Evolutionary conservation across 2,113 vertebrate genomes (phyloP).

Genomic region (Eurypyga helias): DNA sequence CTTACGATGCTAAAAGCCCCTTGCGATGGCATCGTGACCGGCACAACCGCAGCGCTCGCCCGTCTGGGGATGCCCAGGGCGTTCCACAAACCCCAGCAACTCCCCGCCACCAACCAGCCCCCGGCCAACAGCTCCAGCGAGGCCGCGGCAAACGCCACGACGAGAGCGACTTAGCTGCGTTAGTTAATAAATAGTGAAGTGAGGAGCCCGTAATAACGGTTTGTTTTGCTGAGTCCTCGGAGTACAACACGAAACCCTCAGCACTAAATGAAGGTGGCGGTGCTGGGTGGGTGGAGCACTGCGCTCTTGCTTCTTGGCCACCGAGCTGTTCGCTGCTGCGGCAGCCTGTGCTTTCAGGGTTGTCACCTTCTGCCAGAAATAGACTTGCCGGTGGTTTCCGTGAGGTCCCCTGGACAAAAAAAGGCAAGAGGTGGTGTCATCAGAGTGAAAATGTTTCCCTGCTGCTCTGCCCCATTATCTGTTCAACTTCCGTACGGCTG

Average conservation of each 20-base stretch:
- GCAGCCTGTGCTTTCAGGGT: neutral
- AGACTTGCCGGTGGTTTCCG: neutral
- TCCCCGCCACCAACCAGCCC: neutral
- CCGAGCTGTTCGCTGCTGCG: rapidly evolving
- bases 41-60: neutral
- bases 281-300: rapidly evolving
- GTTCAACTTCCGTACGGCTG: neutral
- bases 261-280: neutral
- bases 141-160: neutral
- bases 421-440: neutral
- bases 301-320: neutral
- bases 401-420: neutral
- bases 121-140: neutral
- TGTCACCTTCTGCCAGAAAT: neutral
- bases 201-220: neutral
- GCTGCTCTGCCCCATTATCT: neutral
- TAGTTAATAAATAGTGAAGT: no score
- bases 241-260: neutral
- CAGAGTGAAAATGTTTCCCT: neutral
- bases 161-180: neutral
- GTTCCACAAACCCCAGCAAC: neutral
- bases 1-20: neutral
- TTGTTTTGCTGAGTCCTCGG: neutral
- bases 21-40: neutral
- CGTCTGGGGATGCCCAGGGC: rapidly evolving